Percentiles rank a stretch among this genome's conserved stretches.
phyloP scores from a whole-genome alignment of 92 coral and sea anemone species.

The Pocillopora grandis region DNA sequence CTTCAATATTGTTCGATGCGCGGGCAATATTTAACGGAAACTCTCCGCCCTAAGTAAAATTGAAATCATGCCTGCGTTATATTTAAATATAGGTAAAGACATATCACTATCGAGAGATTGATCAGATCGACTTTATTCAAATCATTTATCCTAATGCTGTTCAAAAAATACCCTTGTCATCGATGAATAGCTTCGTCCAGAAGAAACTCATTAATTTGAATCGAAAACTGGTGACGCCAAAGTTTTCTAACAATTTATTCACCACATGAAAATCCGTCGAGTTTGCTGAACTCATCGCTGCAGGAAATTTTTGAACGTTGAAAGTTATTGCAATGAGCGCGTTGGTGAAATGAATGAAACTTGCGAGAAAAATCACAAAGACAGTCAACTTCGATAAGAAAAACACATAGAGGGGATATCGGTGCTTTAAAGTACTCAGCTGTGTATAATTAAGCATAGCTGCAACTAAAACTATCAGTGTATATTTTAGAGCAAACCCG shows the following conservation, averaged over 20 bases:
- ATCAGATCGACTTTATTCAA: too few relatives aligned
- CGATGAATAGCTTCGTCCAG: background rate
- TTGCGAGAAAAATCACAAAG: conserved; percentile 8
- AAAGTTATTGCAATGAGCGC: background rate
- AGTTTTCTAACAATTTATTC: background rate
- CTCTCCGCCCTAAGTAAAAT: too few relatives aligned
- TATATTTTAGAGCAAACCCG: background rate
- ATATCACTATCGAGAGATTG: too few relatives aligned
- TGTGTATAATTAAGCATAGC: background rate
- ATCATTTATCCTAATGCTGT: too few relatives aligned
- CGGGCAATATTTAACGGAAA: too few relatives aligned
- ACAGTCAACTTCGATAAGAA: background rate
- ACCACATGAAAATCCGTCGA: background rate
- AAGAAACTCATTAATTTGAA: conserved; percentile 5
- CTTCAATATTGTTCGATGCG: too few relatives aligned
- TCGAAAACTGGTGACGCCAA: background rate
- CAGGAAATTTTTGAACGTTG: background rate
- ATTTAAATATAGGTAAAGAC: too few relatives aligned
- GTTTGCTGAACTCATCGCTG: background rate
- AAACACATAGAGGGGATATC: background rate
- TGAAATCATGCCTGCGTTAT: too few relatives aligned
- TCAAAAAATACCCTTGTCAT: background rate
- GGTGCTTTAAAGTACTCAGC: background rate
- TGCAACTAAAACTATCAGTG: conserved; percentile 1
- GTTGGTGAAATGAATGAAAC: background rate